Evolutionary conservation across 2,888 invertebrate genomes (phyloP).

Genomic region (Ichneumoninae sp.): DNA sequence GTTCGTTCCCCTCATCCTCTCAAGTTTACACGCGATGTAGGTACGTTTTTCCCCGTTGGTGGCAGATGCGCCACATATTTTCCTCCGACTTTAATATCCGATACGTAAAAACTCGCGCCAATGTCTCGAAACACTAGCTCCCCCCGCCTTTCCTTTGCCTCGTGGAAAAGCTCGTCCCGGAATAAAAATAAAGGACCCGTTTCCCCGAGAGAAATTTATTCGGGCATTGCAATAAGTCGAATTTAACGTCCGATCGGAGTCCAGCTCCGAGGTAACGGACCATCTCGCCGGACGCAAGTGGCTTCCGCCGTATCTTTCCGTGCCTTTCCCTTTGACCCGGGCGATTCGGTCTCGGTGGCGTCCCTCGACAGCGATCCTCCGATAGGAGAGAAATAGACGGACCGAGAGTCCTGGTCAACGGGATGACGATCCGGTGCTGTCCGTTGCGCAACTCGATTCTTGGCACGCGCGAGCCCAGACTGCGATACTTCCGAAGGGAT

Average conservation of each 20-base stretch:
- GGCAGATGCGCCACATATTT: background rate
- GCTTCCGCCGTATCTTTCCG: conserved; percentile 65
- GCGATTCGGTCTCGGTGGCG: conserved; percentile 53
- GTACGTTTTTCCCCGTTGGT: background rate
- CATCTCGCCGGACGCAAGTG: conserved; percentile 58
- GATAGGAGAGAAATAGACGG: conserved; percentile 32
- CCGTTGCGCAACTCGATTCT: conserved; percentile 54
- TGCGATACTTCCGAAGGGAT: conserved; percentile 51
- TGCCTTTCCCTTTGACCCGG: conserved; percentile 68
- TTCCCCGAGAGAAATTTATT: conserved; percentile 4
- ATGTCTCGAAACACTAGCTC: background rate
- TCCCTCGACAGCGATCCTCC: conserved; percentile 49
- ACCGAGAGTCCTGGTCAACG: conserved; percentile 36
- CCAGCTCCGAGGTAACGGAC: conserved; percentile 4
- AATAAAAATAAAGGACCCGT: background rate
- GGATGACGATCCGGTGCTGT: background rate
- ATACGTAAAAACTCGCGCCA: background rate
- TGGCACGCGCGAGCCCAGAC: conserved; percentile 56
- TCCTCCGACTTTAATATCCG: background rate
- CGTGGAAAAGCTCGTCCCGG: background rate
- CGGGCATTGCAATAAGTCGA: conserved; percentile 48
- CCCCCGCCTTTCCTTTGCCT: background rate
- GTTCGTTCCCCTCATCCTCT: background rate
- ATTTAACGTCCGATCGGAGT: conserved; percentile 52
- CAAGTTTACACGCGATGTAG: background rate